Evolutionary conservation across 2,797 vertebrate species (phyloP).

Genomic region (Champsocephalus esox): DNA sequence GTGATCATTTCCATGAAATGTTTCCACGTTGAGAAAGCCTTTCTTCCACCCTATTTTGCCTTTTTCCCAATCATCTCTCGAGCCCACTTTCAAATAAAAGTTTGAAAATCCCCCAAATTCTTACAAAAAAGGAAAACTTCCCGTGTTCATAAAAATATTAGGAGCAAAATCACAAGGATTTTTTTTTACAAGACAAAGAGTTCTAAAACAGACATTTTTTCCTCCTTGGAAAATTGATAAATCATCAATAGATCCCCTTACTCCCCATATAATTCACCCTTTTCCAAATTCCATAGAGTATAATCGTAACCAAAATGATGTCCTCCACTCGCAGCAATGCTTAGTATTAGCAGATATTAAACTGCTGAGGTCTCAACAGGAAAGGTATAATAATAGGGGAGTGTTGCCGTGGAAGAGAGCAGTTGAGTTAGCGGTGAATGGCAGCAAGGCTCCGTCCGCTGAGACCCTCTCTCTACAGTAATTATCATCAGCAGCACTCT

Average conservation of each 20-base stretch:
- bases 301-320: constrained; percentile 7
- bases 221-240: not conserved
- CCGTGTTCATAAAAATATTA: not conserved
- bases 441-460: constrained; percentile 48
- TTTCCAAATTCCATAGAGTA: not conserved
- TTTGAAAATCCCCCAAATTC: not conserved
- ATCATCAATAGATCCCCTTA: not conserved
- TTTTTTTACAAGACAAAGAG: not conserved
- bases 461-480: constrained; percentile 81
- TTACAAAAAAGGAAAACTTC: too few species aligned
- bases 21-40: not conserved
- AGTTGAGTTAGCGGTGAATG: constrained; percentile 51
- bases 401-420: constrained; percentile 54
- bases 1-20: not conserved
- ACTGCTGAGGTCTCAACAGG: constrained; percentile 32
- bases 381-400: constrained; percentile 42
- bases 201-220: not conserved
- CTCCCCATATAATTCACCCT: not conserved
- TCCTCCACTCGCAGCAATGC: constrained; percentile 13
- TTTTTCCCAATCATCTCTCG: not conserved
- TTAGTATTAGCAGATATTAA: constrained; percentile 24
- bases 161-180: not conserved
- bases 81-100: not conserved
- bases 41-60: not conserved
- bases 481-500: constrained; percentile 84